Base-by-base conservation (phyloP, 2,797 vertebrate genomes). In the Girardinus metallicus region DNA sequence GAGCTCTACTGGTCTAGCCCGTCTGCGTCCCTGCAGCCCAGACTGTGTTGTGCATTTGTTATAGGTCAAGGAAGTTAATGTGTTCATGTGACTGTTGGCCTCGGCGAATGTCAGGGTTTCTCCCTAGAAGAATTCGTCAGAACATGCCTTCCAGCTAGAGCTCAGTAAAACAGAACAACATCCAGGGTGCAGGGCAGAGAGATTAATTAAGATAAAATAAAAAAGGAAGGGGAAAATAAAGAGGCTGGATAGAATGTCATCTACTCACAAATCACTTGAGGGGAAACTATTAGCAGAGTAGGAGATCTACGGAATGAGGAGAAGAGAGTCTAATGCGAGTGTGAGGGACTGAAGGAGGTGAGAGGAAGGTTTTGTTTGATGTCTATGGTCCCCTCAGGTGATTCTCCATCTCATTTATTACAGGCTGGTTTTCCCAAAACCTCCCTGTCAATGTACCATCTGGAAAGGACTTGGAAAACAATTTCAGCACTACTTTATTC, bases 321-420 rank as follows among this genome's bases (percentile, higher is more conserved):
- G 80, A 49, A 80, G 83, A 75, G 51, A 36, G 77, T n/a, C 79
- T 79, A 62, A 88, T 74, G 80, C 55, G 80, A 86, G 78, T 71
- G 44, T 74, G 83, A 85, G 77, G 80, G 82, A 87, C 76, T 75
- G 62, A 66, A 78, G 39, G 76, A 79, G 75, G 71, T 74, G 71
- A 71, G 73, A 12, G 89, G 90, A 87, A 89, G 87, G 82, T n/a
- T 82, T 81, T 93, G 95, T 81, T 95, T 96, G 94, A 95, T 93
- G 94, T 94, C 78, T 86, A 85, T 71, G 72, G 88, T 89, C 86
- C 91, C 95, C 94, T 94, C 93, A 95, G 95, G 95, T 96, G 92
- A 93, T 94, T 92, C 89, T 90, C 80, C 85, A 81, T 92, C 91
- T 94, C 91, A 89, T 92, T 95, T 91, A 95, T 95, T 96, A 96